Base-by-base conservation (phyloP, 2,113 vertebrate genomes). In the Progne subis region DNA sequence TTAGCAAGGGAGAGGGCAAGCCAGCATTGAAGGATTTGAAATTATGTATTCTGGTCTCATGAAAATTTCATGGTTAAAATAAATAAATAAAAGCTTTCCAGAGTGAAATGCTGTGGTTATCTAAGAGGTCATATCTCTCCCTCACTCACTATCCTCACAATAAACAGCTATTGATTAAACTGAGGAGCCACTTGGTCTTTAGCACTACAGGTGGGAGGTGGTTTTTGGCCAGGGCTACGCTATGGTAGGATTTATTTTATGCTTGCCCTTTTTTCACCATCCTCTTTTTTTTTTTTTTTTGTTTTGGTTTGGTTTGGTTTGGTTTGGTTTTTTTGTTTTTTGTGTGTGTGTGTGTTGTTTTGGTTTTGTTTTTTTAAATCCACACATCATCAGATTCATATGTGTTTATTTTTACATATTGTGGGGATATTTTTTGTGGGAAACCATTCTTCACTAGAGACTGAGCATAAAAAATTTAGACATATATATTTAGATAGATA, bases 1-100 rank as follows among this genome's bases (percentile, higher is more conserved):
- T 89, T 87, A 88, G 86, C 70, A 76, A 88, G 61, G 77, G 31
- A 89, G 57, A 85, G 46, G 55, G 46, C 76, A 82, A 86, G 43
- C 75, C 77, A 60, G 70, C 74, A 47, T 13, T 74, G 84, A 91
- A 77, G 82, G 53, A 43, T 77, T 91, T 74, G 68, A 44, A 85
- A 76, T 92, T 53, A 69, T 28, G 14, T 82, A 65, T 91, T 86
- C 90, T 67, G 63, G 43, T 67, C 63, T 95, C 63, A 50, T 92
- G 55, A 95, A 95, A 82, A 63, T 85, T 89, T 94, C 32, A 94
- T 87, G 1, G 50, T 67, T 83, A 20, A 91, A 79, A 91, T 79
- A 88, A 95, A 95, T 90, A 94, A 95, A 86, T 84, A 74, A 94
- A 91, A 46, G 59, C 50, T 85, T 91, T 82, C 65, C 78, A 65